These are phyloP conservation scores for Perodicticus potto DNA, from an alignment of 2,797 vertebrate species.

Conservation along the genomic window DNA sequence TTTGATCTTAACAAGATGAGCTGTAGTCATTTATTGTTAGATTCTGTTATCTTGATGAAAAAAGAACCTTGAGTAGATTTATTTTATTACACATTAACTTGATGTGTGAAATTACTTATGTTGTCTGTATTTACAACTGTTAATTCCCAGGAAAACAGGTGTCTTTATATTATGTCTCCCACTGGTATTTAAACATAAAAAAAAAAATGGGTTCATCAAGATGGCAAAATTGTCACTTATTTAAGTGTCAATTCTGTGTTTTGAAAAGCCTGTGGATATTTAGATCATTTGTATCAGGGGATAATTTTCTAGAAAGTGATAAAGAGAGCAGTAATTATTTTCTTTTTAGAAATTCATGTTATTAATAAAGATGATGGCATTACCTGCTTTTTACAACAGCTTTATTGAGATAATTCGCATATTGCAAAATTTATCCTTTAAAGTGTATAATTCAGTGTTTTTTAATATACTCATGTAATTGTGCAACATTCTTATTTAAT, in stretches of 20 bases:
- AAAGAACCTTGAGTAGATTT: constrained; percentile 79
- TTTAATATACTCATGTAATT: not conserved
- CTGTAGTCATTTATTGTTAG: constrained; percentile 73
- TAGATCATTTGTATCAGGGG: not conserved
- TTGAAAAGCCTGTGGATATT: constrained; percentile 9
- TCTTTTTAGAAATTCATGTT: constrained; percentile 47
- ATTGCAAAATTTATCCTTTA: not conserved
- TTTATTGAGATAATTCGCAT: constrained; percentile 33
- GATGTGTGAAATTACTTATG: constrained; percentile 79
- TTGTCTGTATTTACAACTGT: constrained; percentile 76
- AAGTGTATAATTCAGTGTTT: not conserved
- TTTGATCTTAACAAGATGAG: constrained; percentile 86
- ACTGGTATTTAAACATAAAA: constrained; percentile 60
- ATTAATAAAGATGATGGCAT: constrained; percentile 30
- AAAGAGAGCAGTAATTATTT: constrained; percentile 33
- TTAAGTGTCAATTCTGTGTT: constrained; percentile 49
- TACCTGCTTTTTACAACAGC: constrained; percentile 3
- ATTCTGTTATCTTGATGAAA: constrained; percentile 83
- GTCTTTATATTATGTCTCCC: constrained; percentile 64
- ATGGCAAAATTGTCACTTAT: constrained; percentile 33
- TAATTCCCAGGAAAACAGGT: constrained; percentile 81
- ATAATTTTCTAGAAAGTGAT: constrained; percentile 59
- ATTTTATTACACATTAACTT: constrained; percentile 76
- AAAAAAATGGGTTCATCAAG: not conserved
- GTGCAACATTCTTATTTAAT: not conserved